A percentile compares a stretch with the other conserved stretches of the same genome.
These are phyloP conservation scores for Drosophila varians DNA, from an alignment of 1,140 invertebrate genomes.

Conservation along the genomic window DNA sequence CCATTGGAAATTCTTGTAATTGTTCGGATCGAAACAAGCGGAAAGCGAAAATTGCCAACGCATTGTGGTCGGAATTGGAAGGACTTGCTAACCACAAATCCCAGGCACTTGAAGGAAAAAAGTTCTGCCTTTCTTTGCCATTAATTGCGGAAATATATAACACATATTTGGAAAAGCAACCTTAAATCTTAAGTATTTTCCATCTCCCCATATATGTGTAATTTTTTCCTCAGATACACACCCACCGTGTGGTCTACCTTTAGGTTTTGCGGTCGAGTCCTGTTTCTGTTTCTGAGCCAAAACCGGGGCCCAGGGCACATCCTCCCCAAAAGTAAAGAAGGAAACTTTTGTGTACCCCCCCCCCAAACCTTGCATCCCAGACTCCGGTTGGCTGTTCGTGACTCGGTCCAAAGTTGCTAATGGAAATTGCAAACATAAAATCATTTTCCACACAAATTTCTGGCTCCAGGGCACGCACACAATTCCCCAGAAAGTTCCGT, in stretches of 20 bases:
- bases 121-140: background rate
- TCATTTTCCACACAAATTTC: slow-evolving; percentile 68
- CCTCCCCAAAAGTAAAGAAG: slow-evolving; percentile 8
- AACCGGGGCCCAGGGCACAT: slow-evolving; percentile 6
- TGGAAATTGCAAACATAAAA: slow-evolving; percentile 79
- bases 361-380: background rate
- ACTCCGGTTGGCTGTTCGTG: slow-evolving; percentile 44
- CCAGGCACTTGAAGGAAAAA: background rate
- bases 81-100: slow-evolving; percentile 13
- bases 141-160: too few species aligned
- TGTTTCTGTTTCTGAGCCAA: background rate
- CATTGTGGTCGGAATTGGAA: slow-evolving; percentile 53
- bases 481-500: slow-evolving; percentile 19
- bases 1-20: slow-evolving; percentile 64
- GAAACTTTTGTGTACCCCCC: slow-evolving; percentile 20
- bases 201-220: background rate
- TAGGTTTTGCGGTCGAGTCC: slow-evolving; percentile 16
- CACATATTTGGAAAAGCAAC: too few species aligned
- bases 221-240: slow-evolving; percentile 8
- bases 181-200: background rate
- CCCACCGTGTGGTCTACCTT: background rate
- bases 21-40: slow-evolving; percentile 72
- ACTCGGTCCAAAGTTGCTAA: slow-evolving; percentile 68
- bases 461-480: slow-evolving; percentile 63
- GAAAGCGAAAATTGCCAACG: slow-evolving; percentile 73